Percentiles rank a stretch among this genome's conserved stretches.
phyloP scores from a whole-genome alignment of 2,888 invertebrate genomes.

The Ceraclea dissimilis region DNA sequence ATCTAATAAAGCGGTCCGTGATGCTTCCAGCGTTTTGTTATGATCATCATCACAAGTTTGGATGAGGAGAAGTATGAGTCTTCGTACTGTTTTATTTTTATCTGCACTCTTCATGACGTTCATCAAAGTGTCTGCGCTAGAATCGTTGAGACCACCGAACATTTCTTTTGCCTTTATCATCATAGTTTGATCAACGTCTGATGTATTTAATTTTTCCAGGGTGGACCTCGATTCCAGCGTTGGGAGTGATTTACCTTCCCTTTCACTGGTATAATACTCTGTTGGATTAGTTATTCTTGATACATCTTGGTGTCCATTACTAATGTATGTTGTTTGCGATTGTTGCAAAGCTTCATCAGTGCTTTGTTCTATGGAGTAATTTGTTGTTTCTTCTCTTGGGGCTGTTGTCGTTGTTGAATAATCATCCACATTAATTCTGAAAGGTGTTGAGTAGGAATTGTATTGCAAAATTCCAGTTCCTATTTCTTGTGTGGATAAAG shows the following conservation, averaged over 20 bases:
- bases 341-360: slow-evolving; percentile 13
- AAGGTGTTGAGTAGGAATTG: slow-evolving; percentile 18
- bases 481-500: slow-evolving; percentile 14
- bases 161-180: slow-evolving; percentile 67
- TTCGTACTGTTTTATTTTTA: slow-evolving; percentile 64
- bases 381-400: slow-evolving; percentile 24
- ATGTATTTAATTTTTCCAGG: slow-evolving; percentile 49
- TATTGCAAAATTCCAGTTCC: slow-evolving; percentile 19
- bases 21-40: slow-evolving; percentile 62
- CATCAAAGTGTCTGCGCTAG: slow-evolving; percentile 66
- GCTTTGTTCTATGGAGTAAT: slow-evolving; percentile 23
- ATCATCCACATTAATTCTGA: slow-evolving; percentile 13
- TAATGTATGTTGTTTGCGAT: slow-evolving; percentile 2
- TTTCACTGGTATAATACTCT: slow-evolving; percentile 24
- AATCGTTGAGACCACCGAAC: slow-evolving; percentile 66
- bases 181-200: slow-evolving; percentile 59
- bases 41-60: slow-evolving; percentile 70
- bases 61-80: slow-evolving; percentile 66
- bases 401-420: slow-evolving; percentile 22
- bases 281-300: background rate
- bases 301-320: slow-evolving; percentile 8
- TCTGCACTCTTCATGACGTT: slow-evolving; percentile 77
- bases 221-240: slow-evolving; percentile 34
- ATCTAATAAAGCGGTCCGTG: slow-evolving; percentile 59
- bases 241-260: slow-evolving; percentile 38